Evolutionary conservation across 2,888 invertebrate genomes (phyloP).

Genomic region (Drosophila sordidapex): DNA sequence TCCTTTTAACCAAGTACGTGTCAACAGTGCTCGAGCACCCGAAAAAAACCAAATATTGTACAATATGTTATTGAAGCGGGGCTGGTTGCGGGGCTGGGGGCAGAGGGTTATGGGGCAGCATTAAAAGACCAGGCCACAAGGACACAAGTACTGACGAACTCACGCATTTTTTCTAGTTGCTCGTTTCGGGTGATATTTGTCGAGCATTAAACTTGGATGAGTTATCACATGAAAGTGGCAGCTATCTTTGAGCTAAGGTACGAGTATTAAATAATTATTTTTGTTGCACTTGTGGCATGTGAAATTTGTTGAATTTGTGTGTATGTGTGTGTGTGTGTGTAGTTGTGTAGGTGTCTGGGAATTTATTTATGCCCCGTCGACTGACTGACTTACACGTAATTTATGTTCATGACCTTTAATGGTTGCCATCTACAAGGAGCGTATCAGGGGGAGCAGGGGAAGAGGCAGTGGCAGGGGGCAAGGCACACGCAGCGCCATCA

Average conservation of each 20-base stretch:
- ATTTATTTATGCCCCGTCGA: slow-evolving; percentile 38
- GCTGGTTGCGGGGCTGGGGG: background rate
- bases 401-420: slow-evolving; percentile 79
- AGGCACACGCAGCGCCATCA: slow-evolving; percentile 67
- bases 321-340: background rate
- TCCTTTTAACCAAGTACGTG: slow-evolving; percentile 81
- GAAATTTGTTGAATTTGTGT: slow-evolving; percentile 8
- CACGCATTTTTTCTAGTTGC: slow-evolving; percentile 29
- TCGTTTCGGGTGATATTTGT: slow-evolving; percentile 49
- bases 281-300: slow-evolving; percentile 58
- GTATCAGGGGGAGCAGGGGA: background rate
- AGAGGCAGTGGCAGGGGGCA: background rate
- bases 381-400: slow-evolving; percentile 58
- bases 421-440: slow-evolving; percentile 45
- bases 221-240: slow-evolving; percentile 63
- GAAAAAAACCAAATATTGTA: slow-evolving; percentile 39
- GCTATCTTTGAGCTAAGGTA: slow-evolving; percentile 9
- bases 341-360: slow-evolving; percentile 50
- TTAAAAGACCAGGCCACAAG: slow-evolving; percentile 38
- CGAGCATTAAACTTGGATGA: slow-evolving; percentile 74
- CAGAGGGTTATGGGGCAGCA: slow-evolving; percentile 1
- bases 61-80: slow-evolving; percentile 23
- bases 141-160: slow-evolving; percentile 22
- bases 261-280: slow-evolving; percentile 71
- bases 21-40: slow-evolving; percentile 60